A percentile compares a stretch with the other conserved stretches of the same genome.
Evolutionary conservation across 2,113 vertebrate species (phyloP).

Genomic region (Melozone crissalis): DNA sequence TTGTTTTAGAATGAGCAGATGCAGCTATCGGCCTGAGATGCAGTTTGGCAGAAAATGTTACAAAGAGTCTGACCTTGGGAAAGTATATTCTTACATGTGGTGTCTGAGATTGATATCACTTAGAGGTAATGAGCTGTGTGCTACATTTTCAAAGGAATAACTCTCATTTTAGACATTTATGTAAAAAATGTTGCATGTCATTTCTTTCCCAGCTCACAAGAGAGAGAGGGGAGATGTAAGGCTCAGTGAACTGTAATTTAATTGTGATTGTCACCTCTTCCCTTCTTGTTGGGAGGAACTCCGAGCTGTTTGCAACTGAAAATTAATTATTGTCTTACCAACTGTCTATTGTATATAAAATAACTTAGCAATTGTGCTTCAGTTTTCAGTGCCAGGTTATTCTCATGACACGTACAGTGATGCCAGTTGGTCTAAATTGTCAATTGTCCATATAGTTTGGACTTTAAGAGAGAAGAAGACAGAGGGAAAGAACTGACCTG

Average conservation of each 20-base stretch:
- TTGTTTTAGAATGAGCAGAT: background rate
- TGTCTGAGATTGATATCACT: background rate
- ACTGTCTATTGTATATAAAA: background rate
- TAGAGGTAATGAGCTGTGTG: slow-evolving; percentile 8
- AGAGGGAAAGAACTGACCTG: background rate
- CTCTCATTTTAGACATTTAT: background rate
- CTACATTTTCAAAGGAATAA: slow-evolving; percentile 9
- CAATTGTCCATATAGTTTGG: background rate
- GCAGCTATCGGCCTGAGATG: slow-evolving; percentile 3
- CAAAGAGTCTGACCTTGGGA: background rate
- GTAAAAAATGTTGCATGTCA: background rate
- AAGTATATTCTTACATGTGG: background rate
- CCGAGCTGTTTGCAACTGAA: background rate
- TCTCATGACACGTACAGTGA: rapidly evolving
- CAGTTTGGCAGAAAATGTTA: background rate
- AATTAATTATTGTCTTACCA: background rate
- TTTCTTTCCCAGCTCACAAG: background rate
- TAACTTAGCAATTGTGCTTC: background rate
- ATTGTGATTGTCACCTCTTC: background rate
- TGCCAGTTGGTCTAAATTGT: background rate
- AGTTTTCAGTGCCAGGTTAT: background rate
- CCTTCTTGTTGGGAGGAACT: background rate
- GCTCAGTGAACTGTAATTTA: background rate
- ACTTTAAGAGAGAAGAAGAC: background rate
- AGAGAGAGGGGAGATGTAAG: background rate